Evolutionary conservation across 35 echinoderm and acorn worm species (phyloP).

Genomic region (Heliocidaris tuberculata): DNA sequence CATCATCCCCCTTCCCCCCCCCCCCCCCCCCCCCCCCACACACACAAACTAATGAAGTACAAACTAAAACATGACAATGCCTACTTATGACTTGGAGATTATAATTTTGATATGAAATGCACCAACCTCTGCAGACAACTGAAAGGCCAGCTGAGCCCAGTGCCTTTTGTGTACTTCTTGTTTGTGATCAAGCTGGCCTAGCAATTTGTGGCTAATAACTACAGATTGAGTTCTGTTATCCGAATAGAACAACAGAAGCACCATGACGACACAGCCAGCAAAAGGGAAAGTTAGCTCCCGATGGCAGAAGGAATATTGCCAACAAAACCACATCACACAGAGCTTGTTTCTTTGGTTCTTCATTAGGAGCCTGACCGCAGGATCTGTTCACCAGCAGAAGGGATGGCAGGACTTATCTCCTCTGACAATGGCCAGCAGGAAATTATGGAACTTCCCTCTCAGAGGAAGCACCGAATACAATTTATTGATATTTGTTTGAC

Average conservation of each 20-base stretch:
- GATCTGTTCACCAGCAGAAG: neutral
- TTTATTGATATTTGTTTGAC: slow-evolving; percentile 29
- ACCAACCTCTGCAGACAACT: neutral
- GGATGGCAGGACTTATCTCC: slow-evolving; percentile 7
- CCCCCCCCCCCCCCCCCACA: neutral
- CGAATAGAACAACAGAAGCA: neutral
- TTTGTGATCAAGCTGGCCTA: slow-evolving; percentile 17
- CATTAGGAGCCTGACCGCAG: neutral
- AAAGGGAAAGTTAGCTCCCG: neutral
- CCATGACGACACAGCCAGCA: neutral
- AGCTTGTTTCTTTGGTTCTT: neutral
- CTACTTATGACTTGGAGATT: neutral
- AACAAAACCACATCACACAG: neutral
- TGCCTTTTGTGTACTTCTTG: neutral
- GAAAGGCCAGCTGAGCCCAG: neutral
- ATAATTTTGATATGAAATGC: neutral
- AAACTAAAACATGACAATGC: neutral
- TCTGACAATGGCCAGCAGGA: slow-evolving; percentile 27
- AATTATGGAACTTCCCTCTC: slow-evolving; percentile 30
- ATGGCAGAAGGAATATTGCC: slow-evolving; percentile 1
- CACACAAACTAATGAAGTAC: neutral
- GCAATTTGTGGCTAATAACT: slow-evolving; percentile 36
- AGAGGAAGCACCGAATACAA: neutral
- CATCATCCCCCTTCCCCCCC: neutral
- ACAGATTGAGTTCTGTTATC: slow-evolving; percentile 5